Percentiles rank a stretch among this genome's conserved stretches.
These are phyloP conservation scores for Chelonia mydas DNA, from an alignment of 2,797 vertebrate genomes.

Conservation along the genomic window DNA sequence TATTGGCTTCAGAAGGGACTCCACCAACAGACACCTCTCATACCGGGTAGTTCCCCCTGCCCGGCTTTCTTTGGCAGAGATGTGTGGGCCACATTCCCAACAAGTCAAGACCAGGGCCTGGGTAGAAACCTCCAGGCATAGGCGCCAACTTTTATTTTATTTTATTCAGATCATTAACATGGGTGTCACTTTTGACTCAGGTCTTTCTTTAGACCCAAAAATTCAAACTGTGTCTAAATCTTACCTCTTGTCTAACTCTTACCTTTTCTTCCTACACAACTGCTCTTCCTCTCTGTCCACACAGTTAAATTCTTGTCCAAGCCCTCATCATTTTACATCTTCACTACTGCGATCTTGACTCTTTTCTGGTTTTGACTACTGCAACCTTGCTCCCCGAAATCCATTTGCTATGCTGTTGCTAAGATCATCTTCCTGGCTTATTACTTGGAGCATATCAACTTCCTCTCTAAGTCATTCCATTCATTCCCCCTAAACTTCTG, in stretches of 20 bases:
- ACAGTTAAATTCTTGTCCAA: conserved; percentile 8
- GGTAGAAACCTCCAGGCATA: too few relatives aligned
- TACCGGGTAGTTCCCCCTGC: too few relatives aligned
- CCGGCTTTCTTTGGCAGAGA: too few relatives aligned
- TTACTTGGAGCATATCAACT: conserved; percentile 21
- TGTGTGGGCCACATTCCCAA: too few relatives aligned
- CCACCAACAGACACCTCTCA: too few relatives aligned
- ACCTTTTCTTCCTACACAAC: not conserved
- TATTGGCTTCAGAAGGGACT: too few relatives aligned
- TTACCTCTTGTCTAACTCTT: conserved; percentile 10
- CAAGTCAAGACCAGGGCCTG: too few relatives aligned
- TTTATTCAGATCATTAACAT: not conserved
- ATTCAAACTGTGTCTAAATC: not conserved
- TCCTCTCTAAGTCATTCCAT: conserved; percentile 31
- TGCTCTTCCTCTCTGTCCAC: conserved; percentile 17
- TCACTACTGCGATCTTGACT: conserved; percentile 19
- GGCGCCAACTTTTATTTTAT: too few relatives aligned
- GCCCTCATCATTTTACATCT: conserved; percentile 56
- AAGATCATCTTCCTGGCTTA: conserved; percentile 13
- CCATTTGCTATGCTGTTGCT: conserved; percentile 40
- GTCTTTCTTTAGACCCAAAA: conserved; percentile 12
- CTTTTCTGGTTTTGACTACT: conserved; percentile 57
- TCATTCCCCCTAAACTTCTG: conserved; percentile 47
- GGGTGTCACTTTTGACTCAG: conserved; percentile 44
- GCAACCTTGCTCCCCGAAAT: conserved; percentile 42